phyloP scores from a whole-genome alignment of 2,888 invertebrate genomes.

The Cosmia pyralina region DNA sequence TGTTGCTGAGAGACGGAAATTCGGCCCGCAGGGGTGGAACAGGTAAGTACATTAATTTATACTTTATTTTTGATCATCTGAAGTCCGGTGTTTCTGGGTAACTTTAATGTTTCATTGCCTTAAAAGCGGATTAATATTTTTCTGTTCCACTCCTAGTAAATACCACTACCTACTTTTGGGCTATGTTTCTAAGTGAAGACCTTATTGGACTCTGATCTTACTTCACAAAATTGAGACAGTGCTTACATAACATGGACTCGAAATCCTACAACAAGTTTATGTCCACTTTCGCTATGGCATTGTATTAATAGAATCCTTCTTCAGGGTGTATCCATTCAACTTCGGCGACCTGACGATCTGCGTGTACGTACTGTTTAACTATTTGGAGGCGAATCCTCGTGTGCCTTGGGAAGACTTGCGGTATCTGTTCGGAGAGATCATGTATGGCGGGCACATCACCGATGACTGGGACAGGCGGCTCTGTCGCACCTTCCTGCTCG shows the following conservation, averaged over 20 bases:
- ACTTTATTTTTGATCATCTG: background rate
- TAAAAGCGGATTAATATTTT: background rate
- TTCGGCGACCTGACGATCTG: slow-evolving; percentile 97
- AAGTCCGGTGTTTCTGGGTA: background rate
- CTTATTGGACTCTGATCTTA: background rate
- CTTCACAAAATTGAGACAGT: background rate
- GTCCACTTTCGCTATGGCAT: background rate
- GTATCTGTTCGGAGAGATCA: slow-evolving; percentile 98
- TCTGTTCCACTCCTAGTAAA: background rate
- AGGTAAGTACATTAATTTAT: slow-evolving; percentile 76
- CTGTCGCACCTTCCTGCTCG: slow-evolving; percentile 95
- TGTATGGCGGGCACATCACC: slow-evolving; percentile 99
- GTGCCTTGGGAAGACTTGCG: slow-evolving; percentile 98
- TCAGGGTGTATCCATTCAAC: slow-evolving; percentile 93
- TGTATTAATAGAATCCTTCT: slow-evolving; percentile 14
- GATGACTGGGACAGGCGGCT: slow-evolving; percentile 98
- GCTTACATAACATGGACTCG: background rate
- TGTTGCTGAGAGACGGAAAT: slow-evolving; percentile 97
- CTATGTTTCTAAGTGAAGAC: background rate
- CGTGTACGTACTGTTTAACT: slow-evolving; percentile 96
- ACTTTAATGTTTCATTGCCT: background rate
- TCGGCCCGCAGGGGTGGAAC: slow-evolving; percentile 98
- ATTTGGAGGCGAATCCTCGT: slow-evolving; percentile 95
- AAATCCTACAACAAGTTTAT: background rate
- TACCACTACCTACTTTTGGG: background rate